Base-by-base conservation (phyloP, 2,797 vertebrate species). In the Macroramphosus scolopax region DNA sequence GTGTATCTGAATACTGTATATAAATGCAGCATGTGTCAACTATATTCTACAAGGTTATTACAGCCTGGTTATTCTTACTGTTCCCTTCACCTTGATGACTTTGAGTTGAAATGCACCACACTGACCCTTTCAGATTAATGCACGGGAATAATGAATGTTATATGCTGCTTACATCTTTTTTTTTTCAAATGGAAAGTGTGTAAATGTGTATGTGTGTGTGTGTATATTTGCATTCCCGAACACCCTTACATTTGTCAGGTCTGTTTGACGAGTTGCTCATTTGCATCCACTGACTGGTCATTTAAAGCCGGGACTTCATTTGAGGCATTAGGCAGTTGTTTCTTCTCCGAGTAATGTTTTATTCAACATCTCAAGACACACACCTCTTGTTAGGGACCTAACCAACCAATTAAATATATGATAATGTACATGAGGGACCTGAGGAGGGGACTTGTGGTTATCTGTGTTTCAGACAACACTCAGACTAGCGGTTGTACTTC, bases 341-440 rank as follows among this genome's bases (percentile, higher is more conserved):
- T 80, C 59, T 68, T 65, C 35, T 55, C 16, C 33, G 48, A 56
- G 50, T 69, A 58, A 85, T 87, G 81, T 86, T 84, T 89, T 83
- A 89, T 87, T 86, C 84, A 88, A 49, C 50, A 67, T 72, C 64
- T 72, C 14, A 20, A 77, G 78, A 80, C 78, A 82, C 49, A 63
- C 13, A 64, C 69, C 68, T 74, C 68, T 69, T 53, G 68, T 72
- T 64, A 56, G 57, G 79, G 62, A 75, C 72, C 70, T 51, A 51
- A 50, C 64, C 60, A 72, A 68, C 84, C 84, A 87, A 89, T 87
- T 87, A 87, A 80, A 84, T 81, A 67, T 82, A 81, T 81, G 79
- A 80, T 82, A 78, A 85, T 82, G 56, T 66, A 68, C 72, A 65
- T 20, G 17, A 37, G 43, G 58, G 59, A 72, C 67, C 62, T 68